phyloP scores from a whole-genome alignment of 1,140 invertebrate species.

The Diprion similis region DNA sequence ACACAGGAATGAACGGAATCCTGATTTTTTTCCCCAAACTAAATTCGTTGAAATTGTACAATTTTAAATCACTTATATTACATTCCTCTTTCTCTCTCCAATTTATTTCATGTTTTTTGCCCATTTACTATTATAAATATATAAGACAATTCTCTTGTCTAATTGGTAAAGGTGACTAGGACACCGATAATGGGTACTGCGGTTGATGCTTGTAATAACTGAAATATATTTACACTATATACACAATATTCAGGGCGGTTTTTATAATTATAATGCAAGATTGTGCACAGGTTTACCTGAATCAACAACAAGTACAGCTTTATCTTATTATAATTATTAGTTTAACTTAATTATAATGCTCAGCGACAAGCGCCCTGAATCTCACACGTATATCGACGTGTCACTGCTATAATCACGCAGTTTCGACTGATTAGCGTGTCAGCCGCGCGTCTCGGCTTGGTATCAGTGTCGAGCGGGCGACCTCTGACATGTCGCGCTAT shows the following conservation, averaged over 20 bases:
- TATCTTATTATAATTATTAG: not conserved
- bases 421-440: not conserved
- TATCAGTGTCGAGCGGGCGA: not conserved
- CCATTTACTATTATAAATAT: not conserved
- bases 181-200: not conserved
- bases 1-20: too few relatives aligned
- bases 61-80: too few relatives aligned
- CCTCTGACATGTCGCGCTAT: not conserved
- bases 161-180: not conserved
- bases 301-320: constrained; percentile 3
- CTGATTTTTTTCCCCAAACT: too few relatives aligned
- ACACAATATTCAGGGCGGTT: not conserved
- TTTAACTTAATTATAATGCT: not conserved
- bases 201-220: constrained; percentile 3
- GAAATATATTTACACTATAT: not conserved
- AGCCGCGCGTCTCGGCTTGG: not conserved
- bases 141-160: not conserved
- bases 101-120: not conserved
- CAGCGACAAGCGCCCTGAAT: not conserved
- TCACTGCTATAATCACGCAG: not conserved
- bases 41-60: too few relatives aligned
- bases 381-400: not conserved
- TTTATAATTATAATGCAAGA: not conserved
- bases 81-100: too few relatives aligned
- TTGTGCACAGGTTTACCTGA: not conserved